phyloP scores from a whole-genome alignment of 1,140 invertebrate genomes.

The Drosophila yakuba region DNA sequence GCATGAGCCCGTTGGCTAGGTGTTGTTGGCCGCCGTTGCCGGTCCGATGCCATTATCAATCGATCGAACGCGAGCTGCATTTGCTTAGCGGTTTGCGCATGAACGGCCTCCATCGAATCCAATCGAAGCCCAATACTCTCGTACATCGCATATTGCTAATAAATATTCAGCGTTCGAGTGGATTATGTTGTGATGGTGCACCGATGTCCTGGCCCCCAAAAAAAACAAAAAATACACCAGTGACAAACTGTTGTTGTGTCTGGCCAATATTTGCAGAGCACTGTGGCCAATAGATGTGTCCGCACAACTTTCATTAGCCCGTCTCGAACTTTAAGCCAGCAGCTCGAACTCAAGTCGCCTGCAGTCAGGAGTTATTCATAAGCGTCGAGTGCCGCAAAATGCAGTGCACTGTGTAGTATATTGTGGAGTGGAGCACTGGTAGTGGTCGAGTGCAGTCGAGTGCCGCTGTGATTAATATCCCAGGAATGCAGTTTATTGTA shows the following conservation, averaged over 20 bases:
- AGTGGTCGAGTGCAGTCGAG: slow-evolving; percentile 12
- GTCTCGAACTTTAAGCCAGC: slow-evolving; percentile 33
- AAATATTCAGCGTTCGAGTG: slow-evolving; percentile 69
- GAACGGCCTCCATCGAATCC: slow-evolving; percentile 28
- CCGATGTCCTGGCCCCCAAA: slow-evolving; percentile 11
- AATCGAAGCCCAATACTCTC: slow-evolving; percentile 35
- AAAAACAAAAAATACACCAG: not conserved
- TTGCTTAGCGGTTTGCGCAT: slow-evolving; percentile 66
- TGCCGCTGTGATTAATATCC: slow-evolving; percentile 76
- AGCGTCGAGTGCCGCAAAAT: slow-evolving; percentile 21
- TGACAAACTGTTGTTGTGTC: slow-evolving; percentile 31
- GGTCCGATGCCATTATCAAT: slow-evolving; percentile 75
- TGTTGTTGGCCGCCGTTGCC: slow-evolving; percentile 47
- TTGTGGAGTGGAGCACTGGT: slow-evolving; percentile 6
- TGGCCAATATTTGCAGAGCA: slow-evolving; percentile 16
- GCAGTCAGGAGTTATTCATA: slow-evolving; percentile 45
- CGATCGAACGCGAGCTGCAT: slow-evolving; percentile 81
- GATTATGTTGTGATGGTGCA: slow-evolving; percentile 42
- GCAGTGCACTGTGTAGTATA: not conserved
- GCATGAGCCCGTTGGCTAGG: slow-evolving; percentile 59
- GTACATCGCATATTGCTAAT: slow-evolving; percentile 69
- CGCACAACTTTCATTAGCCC: slow-evolving; percentile 33
- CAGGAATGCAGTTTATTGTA: slow-evolving; percentile 78
- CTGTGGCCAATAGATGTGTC: slow-evolving; percentile 3
- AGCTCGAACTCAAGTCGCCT: slow-evolving; percentile 10